Evolutionary conservation across 2,888 invertebrate species (phyloP).

Genomic region (Andrena bicolor): DNA sequence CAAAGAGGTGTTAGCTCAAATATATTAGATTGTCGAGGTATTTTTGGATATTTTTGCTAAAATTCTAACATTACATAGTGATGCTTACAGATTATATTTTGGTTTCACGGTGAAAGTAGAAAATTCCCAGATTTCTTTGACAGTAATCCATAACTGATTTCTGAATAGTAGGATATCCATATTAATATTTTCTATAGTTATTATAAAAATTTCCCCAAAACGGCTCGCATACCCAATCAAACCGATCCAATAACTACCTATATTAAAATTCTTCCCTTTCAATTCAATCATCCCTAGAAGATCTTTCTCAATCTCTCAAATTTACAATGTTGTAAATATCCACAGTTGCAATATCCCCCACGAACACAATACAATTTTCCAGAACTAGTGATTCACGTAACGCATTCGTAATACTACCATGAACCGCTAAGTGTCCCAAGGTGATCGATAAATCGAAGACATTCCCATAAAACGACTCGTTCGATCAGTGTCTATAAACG

Average conservation of each 20-base stretch:
- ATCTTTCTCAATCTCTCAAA: not conserved
- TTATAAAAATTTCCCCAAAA: not conserved
- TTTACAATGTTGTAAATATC: not conserved
- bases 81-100: not conserved
- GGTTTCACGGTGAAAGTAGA: not conserved
- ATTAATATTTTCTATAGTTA: not conserved
- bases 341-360: not conserved
- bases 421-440: not conserved
- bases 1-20: no score
- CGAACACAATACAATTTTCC: conserved; percentile 1
- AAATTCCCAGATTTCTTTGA: not conserved
- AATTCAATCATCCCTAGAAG: not conserved
- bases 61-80: not conserved
- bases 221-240: not conserved
- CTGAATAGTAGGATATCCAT: not conserved
- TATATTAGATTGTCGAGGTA: no score
- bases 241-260: not conserved
- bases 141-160: not conserved
- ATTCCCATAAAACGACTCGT: not conserved
- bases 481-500: not conserved
- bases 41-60: no score
- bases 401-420: not conserved
- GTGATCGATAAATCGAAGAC: conserved; percentile 1
- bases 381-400: not conserved
- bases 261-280: not conserved